Percentiles rank a stretch among this genome's conserved stretches.
These are phyloP conservation scores for Protobothrops flavoviridis DNA, from an alignment of 2,113 vertebrate species.

Conservation along the genomic window DNA sequence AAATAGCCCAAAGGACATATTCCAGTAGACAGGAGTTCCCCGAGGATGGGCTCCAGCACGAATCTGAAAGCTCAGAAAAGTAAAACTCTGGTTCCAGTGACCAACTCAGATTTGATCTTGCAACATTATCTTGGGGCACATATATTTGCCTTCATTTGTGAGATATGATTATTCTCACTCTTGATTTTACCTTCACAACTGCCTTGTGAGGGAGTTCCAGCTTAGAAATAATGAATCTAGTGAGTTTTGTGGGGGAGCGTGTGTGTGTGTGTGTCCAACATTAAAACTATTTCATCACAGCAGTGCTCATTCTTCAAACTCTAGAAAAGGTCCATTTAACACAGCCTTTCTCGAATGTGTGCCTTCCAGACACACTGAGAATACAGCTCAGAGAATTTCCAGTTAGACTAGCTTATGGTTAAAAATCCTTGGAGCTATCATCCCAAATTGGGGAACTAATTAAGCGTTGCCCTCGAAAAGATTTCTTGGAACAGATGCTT, in stretches of 20 bases:
- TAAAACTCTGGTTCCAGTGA: not conserved
- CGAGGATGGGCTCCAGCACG: not conserved
- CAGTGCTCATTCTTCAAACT: not conserved
- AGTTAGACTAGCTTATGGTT: not conserved
- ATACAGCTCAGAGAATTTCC: not conserved
- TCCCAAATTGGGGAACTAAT: not conserved
- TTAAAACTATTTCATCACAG: not conserved
- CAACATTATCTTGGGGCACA: not conserved
- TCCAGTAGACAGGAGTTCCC: not conserved
- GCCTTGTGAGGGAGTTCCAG: not conserved
- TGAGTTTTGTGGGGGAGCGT: not conserved
- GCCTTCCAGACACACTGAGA: not conserved
- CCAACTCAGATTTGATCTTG: not conserved
- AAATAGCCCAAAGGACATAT: not conserved
- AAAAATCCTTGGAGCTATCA: not conserved
- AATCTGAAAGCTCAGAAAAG: not conserved
- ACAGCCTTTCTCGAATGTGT: not conserved
- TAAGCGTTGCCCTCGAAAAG: not conserved
- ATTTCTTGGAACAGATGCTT: not conserved
- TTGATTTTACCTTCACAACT: not conserved
- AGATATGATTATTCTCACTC: not conserved
- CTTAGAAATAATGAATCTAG: not conserved
- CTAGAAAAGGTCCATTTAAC: not conserved
- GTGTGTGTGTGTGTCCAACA: not conserved
- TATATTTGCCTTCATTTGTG: not conserved